Percentiles rank a stretch among this genome's conserved stretches.
phyloP scores from a whole-genome alignment of 2,888 invertebrate species.

The Oxycera nigricornis region DNA sequence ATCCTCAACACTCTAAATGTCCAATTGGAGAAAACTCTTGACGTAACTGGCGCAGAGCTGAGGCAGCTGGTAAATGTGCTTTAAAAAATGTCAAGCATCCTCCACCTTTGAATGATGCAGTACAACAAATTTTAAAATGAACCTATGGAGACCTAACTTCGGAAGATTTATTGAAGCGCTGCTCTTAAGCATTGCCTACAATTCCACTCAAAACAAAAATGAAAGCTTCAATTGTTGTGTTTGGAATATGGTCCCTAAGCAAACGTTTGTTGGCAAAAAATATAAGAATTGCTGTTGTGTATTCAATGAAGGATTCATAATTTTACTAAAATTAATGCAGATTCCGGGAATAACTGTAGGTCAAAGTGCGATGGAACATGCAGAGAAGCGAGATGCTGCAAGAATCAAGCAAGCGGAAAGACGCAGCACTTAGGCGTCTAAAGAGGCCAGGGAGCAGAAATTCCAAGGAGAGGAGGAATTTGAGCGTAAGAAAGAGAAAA shows the following conservation, averaged over 20 bases:
- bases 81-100: conserved; percentile 1
- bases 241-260: background rate
- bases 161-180: background rate
- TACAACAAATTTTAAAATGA: background rate
- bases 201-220: background rate
- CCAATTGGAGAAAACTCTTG: background rate
- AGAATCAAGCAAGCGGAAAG: too few relatives aligned
- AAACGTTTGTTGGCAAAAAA: background rate
- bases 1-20: conserved; percentile 2
- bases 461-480: too few relatives aligned
- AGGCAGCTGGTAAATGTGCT: background rate
- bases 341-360: too few relatives aligned
- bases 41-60: background rate
- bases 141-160: background rate
- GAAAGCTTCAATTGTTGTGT: background rate
- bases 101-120: background rate
- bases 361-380: too few relatives aligned
- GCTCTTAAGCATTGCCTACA: too few relatives aligned
- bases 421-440: too few relatives aligned
- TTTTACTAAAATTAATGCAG: too few relatives aligned
- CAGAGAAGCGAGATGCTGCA: too few relatives aligned
- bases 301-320: too few relatives aligned
- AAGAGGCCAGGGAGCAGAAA: too few relatives aligned
- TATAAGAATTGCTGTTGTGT: too few relatives aligned
- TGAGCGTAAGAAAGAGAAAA: too few relatives aligned